phyloP scores from a whole-genome alignment of 1,140 invertebrate species.

The Adoxophyes honmai region DNA sequence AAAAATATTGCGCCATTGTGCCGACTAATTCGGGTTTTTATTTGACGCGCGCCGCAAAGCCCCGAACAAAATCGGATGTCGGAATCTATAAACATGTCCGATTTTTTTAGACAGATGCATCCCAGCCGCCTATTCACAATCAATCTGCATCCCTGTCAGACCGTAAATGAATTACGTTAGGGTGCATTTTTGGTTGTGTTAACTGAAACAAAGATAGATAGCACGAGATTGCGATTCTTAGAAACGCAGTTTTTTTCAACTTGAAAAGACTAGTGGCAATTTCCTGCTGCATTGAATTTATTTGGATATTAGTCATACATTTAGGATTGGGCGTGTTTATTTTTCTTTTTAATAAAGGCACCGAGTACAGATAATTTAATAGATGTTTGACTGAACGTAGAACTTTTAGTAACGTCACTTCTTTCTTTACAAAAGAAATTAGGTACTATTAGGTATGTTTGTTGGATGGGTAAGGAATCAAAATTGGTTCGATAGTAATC shows the following conservation, averaged over 20 bases:
- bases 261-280: slow-evolving; percentile 1
- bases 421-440: no score
- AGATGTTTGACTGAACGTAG: slow-evolving; percentile 1
- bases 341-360: no score
- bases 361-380: no score
- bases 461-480: no score
- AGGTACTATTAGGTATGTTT: no score
- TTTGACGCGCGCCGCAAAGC: not conserved
- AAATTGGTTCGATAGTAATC: no score
- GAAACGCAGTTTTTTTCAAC: slow-evolving; percentile 8
- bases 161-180: not conserved
- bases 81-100: slow-evolving; percentile 9
- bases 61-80: slow-evolving; percentile 8
- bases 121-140: not conserved
- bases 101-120: slow-evolving; percentile 5
- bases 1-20: slow-evolving; percentile 16
- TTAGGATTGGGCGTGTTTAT: not conserved
- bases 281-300: not conserved
- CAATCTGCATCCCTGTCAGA: not conserved
- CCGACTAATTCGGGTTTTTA: slow-evolving; percentile 8
- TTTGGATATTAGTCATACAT: not conserved
- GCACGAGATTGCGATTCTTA: slow-evolving; percentile 1
- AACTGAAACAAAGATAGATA: not conserved
- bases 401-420: no score
- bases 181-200: not conserved